A percentile compares a stretch with the other conserved stretches of the same genome.
These are phyloP conservation scores for Drosophila santomea DNA, from an alignment of 1,140 invertebrate genomes.

Conservation along the genomic window DNA sequence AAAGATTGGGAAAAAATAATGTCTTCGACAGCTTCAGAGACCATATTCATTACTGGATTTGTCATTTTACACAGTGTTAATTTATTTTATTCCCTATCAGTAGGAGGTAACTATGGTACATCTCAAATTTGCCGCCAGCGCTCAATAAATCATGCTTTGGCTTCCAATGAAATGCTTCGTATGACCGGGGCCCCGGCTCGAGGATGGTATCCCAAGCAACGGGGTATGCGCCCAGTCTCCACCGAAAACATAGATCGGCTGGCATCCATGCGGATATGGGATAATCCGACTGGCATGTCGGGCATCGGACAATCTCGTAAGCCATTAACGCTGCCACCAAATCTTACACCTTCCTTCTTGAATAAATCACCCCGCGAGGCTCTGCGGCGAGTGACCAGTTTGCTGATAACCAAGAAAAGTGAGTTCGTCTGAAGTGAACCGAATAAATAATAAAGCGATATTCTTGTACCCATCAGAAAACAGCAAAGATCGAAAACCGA, in stretches of 20 bases:
- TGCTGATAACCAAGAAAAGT: conserved; percentile 90
- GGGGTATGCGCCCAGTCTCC: conserved; percentile 90
- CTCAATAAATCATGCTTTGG: conserved; percentile 88
- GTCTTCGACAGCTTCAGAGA: no score
- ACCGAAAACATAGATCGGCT: conserved; percentile 92
- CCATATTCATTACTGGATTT: no score
- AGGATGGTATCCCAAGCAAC: conserved; percentile 93
- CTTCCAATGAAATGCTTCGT: conserved; percentile 90
- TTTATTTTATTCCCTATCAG: background rate
- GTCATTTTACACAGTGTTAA: no score
- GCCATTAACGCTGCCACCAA: conserved; percentile 92
- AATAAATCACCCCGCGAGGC: conserved; percentile 93
- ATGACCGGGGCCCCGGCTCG: conserved; percentile 91
- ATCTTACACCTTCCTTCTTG: conserved; percentile 93
- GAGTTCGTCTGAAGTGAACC: background rate
- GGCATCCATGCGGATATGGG: conserved; percentile 85
- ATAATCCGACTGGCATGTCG: conserved; percentile 77
- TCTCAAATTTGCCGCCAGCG: conserved; percentile 88
- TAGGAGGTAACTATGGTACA: conserved; percentile 81
- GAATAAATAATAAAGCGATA: background rate
- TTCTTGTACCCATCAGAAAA: conserved; percentile 38
- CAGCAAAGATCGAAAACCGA: conserved; percentile 75
- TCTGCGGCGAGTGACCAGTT: conserved; percentile 92
- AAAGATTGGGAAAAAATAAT: no score
- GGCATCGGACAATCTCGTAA: conserved; percentile 86